Base-by-base conservation (phyloP, 2,113 vertebrate genomes). In the Vimba vimba region DNA sequence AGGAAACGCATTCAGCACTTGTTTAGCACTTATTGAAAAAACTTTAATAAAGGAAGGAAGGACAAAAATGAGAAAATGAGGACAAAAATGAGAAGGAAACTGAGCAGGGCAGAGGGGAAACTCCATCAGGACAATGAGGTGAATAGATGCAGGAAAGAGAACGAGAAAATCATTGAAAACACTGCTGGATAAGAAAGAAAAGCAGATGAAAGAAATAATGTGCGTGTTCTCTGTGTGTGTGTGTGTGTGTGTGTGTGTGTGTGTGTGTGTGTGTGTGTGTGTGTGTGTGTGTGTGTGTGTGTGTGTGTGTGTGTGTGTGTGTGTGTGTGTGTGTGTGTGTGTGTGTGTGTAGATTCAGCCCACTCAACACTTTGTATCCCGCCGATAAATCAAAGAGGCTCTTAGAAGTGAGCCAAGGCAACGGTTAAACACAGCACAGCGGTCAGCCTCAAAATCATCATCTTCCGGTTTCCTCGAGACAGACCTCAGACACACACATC, bases 111-210 rank as follows among this genome's bases (percentile, higher is more conserved):
- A 79, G 10, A 55, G 52, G 6, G 6, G 62, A 57, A 25, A 71
- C 30, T 45, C 27, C 27, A 68, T 68, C 27, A 68, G 12, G 64
- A 68, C 36, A 74, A 50, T 75, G 43, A 75, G 17, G 12, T 47
- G 71, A 75, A 75, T 15, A 64, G 23, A 47, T 21, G 13, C 21
- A 39, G 74, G 71, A 84, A 73, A 62, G 71, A 62, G 39, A 84
- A 15, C 2, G 71, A 62, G 19, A 71, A 19, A 55, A 74, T 47
- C 23, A 74, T 33, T 71, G 19, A 25, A 11, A 85, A 30, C 30
- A 64, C n/a, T 4, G 74, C 52, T 62, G 82, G 84, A 85, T 80
- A 88, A 76, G 57, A 68, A 3, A n/a, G 79, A 89, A 73, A 86
- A 81, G 25, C 36, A 17, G 30, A 8, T 74, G 84, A 79, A 71